phyloP scores from a whole-genome alignment of 2,797 vertebrate species.

The Hoplostethus atlanticus region DNA sequence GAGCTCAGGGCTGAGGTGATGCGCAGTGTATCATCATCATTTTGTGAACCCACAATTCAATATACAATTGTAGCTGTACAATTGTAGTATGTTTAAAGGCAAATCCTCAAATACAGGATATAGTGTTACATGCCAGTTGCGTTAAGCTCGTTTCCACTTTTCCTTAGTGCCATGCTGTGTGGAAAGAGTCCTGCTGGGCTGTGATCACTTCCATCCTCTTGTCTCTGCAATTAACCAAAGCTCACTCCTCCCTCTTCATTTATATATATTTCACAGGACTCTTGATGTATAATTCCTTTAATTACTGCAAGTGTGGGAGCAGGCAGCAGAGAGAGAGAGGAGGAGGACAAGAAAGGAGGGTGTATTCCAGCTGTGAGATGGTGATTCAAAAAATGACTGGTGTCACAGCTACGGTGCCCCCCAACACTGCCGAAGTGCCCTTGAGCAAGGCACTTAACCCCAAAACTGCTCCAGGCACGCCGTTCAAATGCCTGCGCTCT shows the following conservation, averaged over 20 bases:
- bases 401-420: too few relatives aligned
- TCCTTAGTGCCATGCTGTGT: constrained; percentile 47
- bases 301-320: constrained; percentile 43
- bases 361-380: too few relatives aligned
- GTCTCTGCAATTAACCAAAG: constrained; percentile 69
- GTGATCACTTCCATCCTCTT: constrained; percentile 69
- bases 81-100: not conserved
- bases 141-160: constrained; percentile 46
- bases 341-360: not conserved
- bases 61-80: too few relatives aligned
- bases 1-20: too few relatives aligned
- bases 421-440: too few relatives aligned
- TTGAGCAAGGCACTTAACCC: too few relatives aligned
- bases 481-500: too few relatives aligned
- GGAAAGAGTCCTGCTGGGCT: constrained; percentile 61
- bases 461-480: too few relatives aligned
- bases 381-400: too few relatives aligned
- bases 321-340: constrained; percentile 30
- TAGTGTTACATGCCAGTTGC: constrained; percentile 18
- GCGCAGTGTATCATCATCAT: too few relatives aligned
- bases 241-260: constrained; percentile 50
- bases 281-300: constrained; percentile 80
- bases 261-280: constrained; percentile 68
- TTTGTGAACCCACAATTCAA: too few relatives aligned
- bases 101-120: constrained; percentile 11